A percentile compares a stretch with the other conserved stretches of the same genome.
Conservation (phyloP, 2,888 invertebrate genomes). For the Heliconius ismenius region DNA sequence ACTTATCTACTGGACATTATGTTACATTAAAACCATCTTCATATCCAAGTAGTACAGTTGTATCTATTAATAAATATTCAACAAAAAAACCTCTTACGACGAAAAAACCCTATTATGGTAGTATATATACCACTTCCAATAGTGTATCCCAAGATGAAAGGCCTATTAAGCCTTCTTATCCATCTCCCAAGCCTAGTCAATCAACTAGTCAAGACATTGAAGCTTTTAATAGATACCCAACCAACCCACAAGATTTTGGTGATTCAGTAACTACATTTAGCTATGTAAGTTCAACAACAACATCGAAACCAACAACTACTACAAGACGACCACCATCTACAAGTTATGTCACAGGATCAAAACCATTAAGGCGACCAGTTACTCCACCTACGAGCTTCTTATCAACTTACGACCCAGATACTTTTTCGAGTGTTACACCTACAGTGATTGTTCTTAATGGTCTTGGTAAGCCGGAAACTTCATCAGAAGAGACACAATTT, state of each 20-base stretch:
- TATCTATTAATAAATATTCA: conserved; percentile 47
- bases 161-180: conserved; percentile 59
- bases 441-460: conserved; percentile 73
- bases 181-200: conserved; percentile 69
- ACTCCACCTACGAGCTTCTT: conserved; percentile 55
- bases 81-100: conserved; percentile 55
- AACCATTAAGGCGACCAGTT: conserved; percentile 77
- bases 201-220: conserved; percentile 75
- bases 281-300: conserved; percentile 68
- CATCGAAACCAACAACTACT: conserved; percentile 60
- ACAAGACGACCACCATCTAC: conserved; percentile 71
- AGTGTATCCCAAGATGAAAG: conserved; percentile 59
- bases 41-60: conserved; percentile 37
- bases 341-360: conserved; percentile 73
- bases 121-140: conserved; percentile 63
- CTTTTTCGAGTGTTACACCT: conserved; percentile 76
- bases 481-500: conserved; percentile 64
- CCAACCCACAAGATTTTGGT: conserved; percentile 69
- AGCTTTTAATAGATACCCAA: conserved; percentile 73
- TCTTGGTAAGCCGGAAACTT: conserved; percentile 60
- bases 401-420: conserved; percentile 66
- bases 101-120: conserved; percentile 57
- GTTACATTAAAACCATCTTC: conserved; percentile 71
- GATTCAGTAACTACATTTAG: conserved; percentile 70
- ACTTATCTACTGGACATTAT: conserved; percentile 69